Conservation (phyloP, 2,797 vertebrate species). For the Sarcoramphus papa region DNA sequence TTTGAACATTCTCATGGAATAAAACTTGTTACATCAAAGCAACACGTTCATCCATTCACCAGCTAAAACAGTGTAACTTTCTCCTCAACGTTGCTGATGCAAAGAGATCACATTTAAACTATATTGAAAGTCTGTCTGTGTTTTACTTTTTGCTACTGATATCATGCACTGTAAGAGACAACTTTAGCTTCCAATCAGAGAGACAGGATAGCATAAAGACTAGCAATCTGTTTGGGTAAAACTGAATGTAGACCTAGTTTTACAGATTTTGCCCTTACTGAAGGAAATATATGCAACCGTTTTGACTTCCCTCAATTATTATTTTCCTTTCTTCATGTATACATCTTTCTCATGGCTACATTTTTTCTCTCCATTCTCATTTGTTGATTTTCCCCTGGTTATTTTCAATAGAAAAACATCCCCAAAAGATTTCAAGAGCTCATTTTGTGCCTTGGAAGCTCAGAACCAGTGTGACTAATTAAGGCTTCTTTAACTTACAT, state of each 20-base stretch:
- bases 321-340: not conserved
- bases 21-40: slow-evolving; percentile 34
- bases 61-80: not conserved
- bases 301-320: not conserved
- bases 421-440: not conserved
- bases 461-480: not conserved
- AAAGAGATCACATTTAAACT: not conserved
- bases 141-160: not conserved
- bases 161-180: not conserved
- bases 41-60: not conserved
- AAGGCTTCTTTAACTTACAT: not conserved
- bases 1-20: slow-evolving; percentile 32
- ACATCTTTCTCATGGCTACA: not conserved
- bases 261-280: not conserved
- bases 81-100: not conserved
- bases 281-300: not conserved
- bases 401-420: not conserved
- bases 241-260: not conserved
- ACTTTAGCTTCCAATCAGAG: not conserved
- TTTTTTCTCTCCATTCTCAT: not conserved
- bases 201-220: not conserved
- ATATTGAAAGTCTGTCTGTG: not conserved
- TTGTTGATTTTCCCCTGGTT: not conserved
- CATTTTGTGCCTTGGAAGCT: not conserved
- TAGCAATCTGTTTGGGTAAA: not conserved